Conservation (phyloP, 2,113 vertebrate species). For the Capreolus pygargus region DNA sequence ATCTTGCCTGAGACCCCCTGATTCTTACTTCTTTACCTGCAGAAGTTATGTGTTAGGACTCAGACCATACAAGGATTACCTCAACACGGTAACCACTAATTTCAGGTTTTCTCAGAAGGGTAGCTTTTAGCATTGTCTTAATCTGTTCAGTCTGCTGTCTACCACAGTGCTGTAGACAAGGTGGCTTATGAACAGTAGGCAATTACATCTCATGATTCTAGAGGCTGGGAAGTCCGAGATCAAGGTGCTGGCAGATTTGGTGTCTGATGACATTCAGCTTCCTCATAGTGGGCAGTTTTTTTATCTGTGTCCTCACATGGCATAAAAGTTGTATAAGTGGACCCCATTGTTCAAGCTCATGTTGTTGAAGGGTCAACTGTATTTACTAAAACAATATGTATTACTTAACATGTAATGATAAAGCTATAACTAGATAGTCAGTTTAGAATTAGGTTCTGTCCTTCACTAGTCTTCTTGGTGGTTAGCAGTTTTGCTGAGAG, state of each 20-base stretch:
- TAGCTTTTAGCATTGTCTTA: neutral
- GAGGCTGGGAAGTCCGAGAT: neutral
- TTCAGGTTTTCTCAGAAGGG: neutral
- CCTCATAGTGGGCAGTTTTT: neutral
- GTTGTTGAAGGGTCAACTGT: neutral
- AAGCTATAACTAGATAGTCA: neutral
- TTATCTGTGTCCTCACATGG: neutral
- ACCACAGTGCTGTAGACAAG: neutral
- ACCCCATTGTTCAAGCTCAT: neutral
- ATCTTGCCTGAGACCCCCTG: too few species aligned
- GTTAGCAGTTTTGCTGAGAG: neutral
- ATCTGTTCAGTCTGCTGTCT: neutral
- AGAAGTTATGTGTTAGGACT: neutral
- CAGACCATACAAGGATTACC: neutral
- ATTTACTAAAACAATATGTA: conserved; percentile 20
- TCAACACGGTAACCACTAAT: neutral
- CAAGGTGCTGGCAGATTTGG: neutral
- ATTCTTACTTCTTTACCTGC: neutral
- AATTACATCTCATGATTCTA: neutral
- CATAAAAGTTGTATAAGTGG: neutral
- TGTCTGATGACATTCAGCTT: neutral
- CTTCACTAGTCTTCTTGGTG: neutral
- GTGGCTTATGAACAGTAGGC: neutral
- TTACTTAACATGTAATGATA: neutral
- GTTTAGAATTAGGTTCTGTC: neutral